phyloP scores from a whole-genome alignment of 2,888 invertebrate genomes.

The Eucera pruinosa region DNA sequence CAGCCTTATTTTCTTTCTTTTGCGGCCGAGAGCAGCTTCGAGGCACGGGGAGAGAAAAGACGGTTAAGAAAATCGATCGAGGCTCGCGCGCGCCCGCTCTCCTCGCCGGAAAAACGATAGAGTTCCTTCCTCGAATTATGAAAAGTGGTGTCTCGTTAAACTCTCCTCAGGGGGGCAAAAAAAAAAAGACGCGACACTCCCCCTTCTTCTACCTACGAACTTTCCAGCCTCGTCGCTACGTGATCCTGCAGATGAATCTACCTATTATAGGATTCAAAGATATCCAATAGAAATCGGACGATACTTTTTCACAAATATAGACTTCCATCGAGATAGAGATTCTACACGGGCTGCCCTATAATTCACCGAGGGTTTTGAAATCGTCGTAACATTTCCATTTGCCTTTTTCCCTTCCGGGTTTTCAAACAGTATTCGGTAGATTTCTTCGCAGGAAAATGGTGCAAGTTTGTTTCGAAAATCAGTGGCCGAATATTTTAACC shows the following conservation, averaged over 20 bases:
- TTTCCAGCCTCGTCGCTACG: constrained; percentile 12
- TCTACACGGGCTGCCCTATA: too few species aligned
- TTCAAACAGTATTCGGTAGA: too few species aligned
- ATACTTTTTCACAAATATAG: not conserved
- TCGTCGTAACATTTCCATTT: too few species aligned
- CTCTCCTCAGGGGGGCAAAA: constrained; percentile 14
- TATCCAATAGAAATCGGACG: constrained; percentile 29
- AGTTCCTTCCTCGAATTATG: constrained; percentile 56
- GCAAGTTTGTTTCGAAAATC: too few species aligned
- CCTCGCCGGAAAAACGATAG: constrained; percentile 41
- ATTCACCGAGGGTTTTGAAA: too few species aligned
- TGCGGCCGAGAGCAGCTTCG: constrained; percentile 54
- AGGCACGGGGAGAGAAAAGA: constrained; percentile 53
- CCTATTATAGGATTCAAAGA: constrained; percentile 3
- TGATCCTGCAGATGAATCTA: constrained; percentile 24
- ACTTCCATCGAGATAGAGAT: too few species aligned
- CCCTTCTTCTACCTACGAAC: not conserved
- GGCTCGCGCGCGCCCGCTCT: constrained; percentile 11
- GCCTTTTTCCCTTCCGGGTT: too few species aligned
- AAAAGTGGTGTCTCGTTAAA: constrained; percentile 57
- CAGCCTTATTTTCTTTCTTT: constrained; percentile 64
- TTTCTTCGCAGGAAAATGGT: too few species aligned
- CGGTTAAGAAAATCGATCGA: constrained; percentile 66
- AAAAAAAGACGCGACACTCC: not conserved
- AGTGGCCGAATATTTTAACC: too few species aligned